Evolutionary conservation across 2,113 vertebrate species (phyloP).

Genomic region (Equus quagga): DNA sequence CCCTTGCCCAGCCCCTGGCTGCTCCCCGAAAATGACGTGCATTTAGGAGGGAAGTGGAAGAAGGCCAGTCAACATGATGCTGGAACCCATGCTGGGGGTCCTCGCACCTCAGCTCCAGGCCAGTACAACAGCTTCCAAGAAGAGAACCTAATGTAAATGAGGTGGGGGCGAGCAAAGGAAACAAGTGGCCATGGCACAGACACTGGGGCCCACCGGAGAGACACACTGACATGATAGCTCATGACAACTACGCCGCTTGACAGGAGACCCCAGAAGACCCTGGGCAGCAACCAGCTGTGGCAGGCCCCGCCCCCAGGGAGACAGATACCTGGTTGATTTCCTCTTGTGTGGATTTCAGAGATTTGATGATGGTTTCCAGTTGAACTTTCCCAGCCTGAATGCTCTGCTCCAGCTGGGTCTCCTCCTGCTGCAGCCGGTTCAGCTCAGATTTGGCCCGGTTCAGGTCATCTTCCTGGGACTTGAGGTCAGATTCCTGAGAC

Average conservation of each 20-base stretch:
- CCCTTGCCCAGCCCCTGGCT: neutral
- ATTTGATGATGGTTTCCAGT: conserved; percentile 98
- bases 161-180: neutral
- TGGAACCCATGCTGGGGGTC: too few relatives aligned
- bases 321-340: conserved; percentile 96
- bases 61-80: neutral
- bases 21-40: neutral
- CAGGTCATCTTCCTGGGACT: conserved; percentile 96
- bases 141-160: neutral
- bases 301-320: rapidly evolving
- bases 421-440: conserved; percentile 95
- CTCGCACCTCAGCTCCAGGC: neutral
- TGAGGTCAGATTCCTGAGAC: conserved; percentile 96
- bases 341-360: conserved; percentile 96
- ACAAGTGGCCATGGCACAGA: neutral
- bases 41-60: neutral
- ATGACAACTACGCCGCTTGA: neutral
- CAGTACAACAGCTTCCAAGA: neutral
- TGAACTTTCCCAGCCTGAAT: conserved; percentile 96
- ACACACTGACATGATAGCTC: rapidly evolving
- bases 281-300: rapidly evolving
- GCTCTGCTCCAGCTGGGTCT: conserved; percentile 96
- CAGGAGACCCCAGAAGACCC: neutral
- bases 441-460: conserved; percentile 94
- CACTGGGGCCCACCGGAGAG: rapidly evolving